Evolutionary conservation across 2,797 vertebrate genomes (phyloP).

Genomic region (Orestias chungarensis): DNA sequence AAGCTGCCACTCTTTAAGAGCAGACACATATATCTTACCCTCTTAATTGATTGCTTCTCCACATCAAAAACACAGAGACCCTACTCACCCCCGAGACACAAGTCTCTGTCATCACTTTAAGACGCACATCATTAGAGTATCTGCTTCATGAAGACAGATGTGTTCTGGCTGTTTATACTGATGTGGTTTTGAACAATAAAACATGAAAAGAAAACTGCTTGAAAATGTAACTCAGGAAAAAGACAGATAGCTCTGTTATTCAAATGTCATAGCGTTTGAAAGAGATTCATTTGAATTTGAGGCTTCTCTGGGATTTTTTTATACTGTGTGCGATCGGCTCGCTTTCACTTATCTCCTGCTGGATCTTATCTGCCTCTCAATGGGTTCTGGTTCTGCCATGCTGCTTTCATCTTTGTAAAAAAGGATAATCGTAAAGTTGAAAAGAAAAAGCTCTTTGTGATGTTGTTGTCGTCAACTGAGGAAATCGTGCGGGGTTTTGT

Average conservation of each 20-base stretch:
- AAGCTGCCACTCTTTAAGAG: conserved; percentile 65
- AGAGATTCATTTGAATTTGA: conserved; percentile 43
- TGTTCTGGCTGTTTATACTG: background rate
- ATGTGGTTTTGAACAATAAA: conserved; percentile 23
- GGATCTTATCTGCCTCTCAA: conserved; percentile 62
- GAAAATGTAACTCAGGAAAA: conserved; percentile 12
- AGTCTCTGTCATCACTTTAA: conserved; percentile 29
- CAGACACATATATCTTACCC: conserved; percentile 64
- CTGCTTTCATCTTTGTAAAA: conserved; percentile 58
- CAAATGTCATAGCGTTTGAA: conserved; percentile 44
- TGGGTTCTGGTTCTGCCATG: conserved; percentile 55
- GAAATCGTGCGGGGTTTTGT: conserved; percentile 36
- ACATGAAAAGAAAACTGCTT: conserved; percentile 8
- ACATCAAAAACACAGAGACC: conserved; percentile 41
- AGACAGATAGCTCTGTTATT: conserved; percentile 42
- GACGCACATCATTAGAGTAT: conserved; percentile 17
- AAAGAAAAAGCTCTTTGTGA: conserved; percentile 50
- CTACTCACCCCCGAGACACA: conserved; percentile 14
- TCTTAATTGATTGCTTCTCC: conserved; percentile 59
- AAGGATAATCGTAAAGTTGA: conserved; percentile 58
- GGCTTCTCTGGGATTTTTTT: conserved; percentile 30
- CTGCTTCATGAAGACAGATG: conserved; percentile 14
- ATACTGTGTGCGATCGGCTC: conserved; percentile 50
- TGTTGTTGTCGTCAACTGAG: conserved; percentile 32
- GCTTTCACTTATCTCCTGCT: conserved; percentile 47